A percentile compares a stretch with the other conserved stretches of the same genome.
phyloP scores from a whole-genome alignment of 30 jellyfish, hydroid and myxozoan species.

The Pelagia noctiluca region DNA sequence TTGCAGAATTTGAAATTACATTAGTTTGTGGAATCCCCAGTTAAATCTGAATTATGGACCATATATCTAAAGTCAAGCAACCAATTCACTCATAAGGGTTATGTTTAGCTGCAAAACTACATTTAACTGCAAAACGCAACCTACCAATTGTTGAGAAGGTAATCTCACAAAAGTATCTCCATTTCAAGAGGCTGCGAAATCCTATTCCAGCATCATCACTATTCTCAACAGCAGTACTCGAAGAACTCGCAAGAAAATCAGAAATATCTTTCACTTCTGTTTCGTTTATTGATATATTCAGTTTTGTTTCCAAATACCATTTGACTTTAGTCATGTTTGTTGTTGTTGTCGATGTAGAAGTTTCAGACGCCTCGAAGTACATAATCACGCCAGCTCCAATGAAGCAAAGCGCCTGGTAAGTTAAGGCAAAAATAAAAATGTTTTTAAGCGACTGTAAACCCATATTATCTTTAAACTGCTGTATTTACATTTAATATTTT shows the following conservation, averaged over 20 bases:
- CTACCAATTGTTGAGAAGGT: not conserved
- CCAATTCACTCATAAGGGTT: too few species aligned
- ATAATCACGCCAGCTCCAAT: not conserved
- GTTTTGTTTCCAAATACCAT: not conserved
- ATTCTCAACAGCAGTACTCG: not conserved
- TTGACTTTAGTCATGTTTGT: not conserved
- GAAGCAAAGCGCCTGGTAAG: slow-evolving; percentile 5
- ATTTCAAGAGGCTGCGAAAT: not conserved
- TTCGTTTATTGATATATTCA: not conserved
- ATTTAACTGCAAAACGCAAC: too few species aligned
- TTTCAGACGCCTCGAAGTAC: not conserved
- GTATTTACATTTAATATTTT: too few species aligned
- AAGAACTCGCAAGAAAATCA: not conserved
- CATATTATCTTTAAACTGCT: too few species aligned
- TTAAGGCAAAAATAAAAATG: not conserved
- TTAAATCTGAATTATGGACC: too few species aligned
- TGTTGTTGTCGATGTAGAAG: not conserved
- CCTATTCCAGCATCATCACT: not conserved
- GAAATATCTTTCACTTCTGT: not conserved
- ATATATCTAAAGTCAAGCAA: too few species aligned
- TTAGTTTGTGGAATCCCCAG: too few species aligned
- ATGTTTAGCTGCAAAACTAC: too few species aligned
- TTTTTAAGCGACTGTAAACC: not conserved
- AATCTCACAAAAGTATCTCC: slow-evolving; percentile 7
- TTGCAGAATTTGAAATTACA: too few species aligned